Evolutionary conservation across 1,140 invertebrate genomes (phyloP).

Genomic region (Eupeodes corollae): DNA sequence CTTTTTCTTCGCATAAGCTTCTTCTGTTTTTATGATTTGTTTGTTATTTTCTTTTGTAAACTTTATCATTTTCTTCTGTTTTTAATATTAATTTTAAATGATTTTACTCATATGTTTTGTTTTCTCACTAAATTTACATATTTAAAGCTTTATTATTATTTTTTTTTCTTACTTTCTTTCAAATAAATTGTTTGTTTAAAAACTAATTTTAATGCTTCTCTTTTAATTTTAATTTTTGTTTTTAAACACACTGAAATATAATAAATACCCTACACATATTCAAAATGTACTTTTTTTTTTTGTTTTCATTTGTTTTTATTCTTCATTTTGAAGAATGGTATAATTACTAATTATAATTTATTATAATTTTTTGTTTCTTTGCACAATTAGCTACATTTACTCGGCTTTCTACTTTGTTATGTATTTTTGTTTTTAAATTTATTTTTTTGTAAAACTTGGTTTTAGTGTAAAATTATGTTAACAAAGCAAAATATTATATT

Average conservation of each 20-base stretch:
- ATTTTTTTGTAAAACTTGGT: not conserved
- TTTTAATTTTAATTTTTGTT: not conserved
- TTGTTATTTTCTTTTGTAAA: not conserved
- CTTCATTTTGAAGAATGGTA: not conserved
- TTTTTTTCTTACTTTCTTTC: not conserved
- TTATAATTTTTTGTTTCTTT: not conserved
- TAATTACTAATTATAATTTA: not conserved
- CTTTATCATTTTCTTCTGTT: slow-evolving; percentile 8
- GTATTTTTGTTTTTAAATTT: no score
- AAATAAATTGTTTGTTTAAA: not conserved
- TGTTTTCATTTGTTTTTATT: no score
- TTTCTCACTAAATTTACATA: not conserved
- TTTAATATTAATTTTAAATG: slow-evolving; percentile 17
- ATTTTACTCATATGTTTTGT: slow-evolving; percentile 21
- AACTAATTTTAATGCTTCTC: no score
- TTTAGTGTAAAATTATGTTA: not conserved
- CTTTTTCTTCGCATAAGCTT: slow-evolving; percentile 9
- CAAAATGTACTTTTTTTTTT: not conserved
- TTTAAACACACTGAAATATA: not conserved
- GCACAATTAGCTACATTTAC: not conserved
- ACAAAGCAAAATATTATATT: not conserved
- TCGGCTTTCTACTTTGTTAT: not conserved
- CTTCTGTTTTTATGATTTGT: not conserved
- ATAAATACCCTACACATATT: not conserved
- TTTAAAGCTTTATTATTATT: not conserved